Conservation (phyloP, 92 coral and sea anemone genomes). For the Heteractis magnifica region DNA sequence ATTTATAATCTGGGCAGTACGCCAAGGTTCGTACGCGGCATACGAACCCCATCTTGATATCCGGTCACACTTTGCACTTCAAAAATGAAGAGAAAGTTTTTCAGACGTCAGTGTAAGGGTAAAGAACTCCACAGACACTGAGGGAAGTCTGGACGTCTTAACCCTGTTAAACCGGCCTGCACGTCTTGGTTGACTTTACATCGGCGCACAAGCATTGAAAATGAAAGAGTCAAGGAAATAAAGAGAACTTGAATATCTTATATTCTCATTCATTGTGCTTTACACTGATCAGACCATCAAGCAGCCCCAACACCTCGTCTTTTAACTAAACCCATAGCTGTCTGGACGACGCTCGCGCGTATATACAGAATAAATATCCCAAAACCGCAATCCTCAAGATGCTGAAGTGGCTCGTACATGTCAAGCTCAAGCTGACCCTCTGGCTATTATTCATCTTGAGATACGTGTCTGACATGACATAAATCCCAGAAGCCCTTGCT, state of each 20-base stretch:
- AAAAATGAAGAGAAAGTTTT: not conserved
- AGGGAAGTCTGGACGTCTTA: too few species aligned
- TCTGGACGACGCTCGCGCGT: not conserved
- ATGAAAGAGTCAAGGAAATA: too few species aligned
- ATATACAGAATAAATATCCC: not conserved
- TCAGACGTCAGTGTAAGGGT: not conserved
- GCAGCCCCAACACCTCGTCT: not conserved
- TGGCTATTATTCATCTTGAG: not conserved
- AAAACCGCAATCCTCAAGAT: not conserved
- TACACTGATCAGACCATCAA: not conserved
- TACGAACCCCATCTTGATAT: not conserved
- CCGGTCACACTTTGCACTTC: not conserved
- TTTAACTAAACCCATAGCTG: not conserved
- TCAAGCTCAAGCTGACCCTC: not conserved
- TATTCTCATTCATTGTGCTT: too few species aligned
- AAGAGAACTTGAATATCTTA: too few species aligned
- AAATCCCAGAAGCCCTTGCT: slow-evolving; percentile 8
- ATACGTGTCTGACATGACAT: not conserved
- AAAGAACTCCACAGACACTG: not conserved
- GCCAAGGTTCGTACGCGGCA: not conserved
- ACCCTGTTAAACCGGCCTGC: too few species aligned
- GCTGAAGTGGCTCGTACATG: not conserved
- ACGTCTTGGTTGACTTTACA: too few species aligned
- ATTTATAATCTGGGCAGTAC: not conserved
- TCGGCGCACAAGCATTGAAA: too few species aligned